Base-by-base conservation (phyloP, 1,140 invertebrate genomes). In the Daktulosphaira vitifoliae region DNA sequence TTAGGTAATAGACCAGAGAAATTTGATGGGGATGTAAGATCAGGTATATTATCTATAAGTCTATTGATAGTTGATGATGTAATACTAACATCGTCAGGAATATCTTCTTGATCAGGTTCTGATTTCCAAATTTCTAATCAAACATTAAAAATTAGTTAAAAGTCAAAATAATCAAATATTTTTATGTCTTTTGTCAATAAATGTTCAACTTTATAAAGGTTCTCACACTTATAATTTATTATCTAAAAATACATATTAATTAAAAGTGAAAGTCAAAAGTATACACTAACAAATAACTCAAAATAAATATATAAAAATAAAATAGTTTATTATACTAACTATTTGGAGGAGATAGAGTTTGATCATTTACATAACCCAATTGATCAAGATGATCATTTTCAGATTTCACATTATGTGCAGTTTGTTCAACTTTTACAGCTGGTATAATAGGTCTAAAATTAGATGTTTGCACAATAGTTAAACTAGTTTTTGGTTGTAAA, bases 401-500 rank as follows among this genome's bases (percentile, higher is more conserved):
- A 3, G 26, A 11, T 2, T 1, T n/a, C 0, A 25, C 39, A 39
- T 23, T 20, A 1, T 13, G 15, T 20, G 22, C 3, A 15, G 13
- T 62, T 22, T 20, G 42, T 37, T 62, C 56, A 22, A 11, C n/a
- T 18, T 15, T 59, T 26, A 26, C 23, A 22, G 16, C 56, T 62
- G 56, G 56, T 9, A 48, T 4, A 48, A 48, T 62, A 2, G 67
- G 52, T 9, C 48, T 46, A n/a, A 67, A 46, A 25, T 54, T 62
- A 18, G 54, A 66, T 51, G 74, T 71, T 52, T 72, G 74, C 3
- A 71, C 72, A 65, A 72, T 75, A 15, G 70, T 68, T 16, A 59
- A 59, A 46, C 54, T 59, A 20, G 75, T 71, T 65, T 79, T 77
- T 13, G 77, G 76, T 23, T 78, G 71, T 20, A 81, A 67, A 5